These are phyloP conservation scores for Phyllotreta striolata DNA, from an alignment of 2,888 invertebrate genomes.

Conservation along the genomic window DNA sequence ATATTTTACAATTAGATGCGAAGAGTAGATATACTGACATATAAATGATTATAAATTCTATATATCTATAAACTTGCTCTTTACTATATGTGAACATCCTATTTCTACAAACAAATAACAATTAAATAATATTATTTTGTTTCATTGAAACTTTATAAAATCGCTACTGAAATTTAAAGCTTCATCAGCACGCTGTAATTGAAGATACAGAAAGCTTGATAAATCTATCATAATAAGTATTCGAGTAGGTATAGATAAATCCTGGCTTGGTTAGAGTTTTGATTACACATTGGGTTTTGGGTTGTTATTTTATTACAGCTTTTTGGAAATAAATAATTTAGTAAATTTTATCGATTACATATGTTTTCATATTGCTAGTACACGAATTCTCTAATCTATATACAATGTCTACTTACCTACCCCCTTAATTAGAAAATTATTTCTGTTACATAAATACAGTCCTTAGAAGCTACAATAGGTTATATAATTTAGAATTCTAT, in stretches of 20 bases:
- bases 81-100: too few relatives aligned
- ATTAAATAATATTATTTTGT: too few relatives aligned
- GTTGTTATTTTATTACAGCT: constrained; percentile 9
- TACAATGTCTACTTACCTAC: constrained; percentile 47
- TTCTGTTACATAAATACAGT: neutral
- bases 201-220: constrained; percentile 9
- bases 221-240: neutral
- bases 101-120: too few relatives aligned
- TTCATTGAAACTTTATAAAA: too few relatives aligned
- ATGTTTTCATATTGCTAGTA: constrained; percentile 63
- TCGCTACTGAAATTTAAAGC: constrained; percentile 47
- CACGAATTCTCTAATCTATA: constrained; percentile 60
- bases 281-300: constrained; percentile 9
- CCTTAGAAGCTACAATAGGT: too few relatives aligned
- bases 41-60: too few relatives aligned
- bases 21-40: too few relatives aligned
- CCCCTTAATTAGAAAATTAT: constrained; percentile 21
- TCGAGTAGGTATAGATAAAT: constrained; percentile 8
- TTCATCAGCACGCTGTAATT: constrained; percentile 43
- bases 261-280: constrained; percentile 2
- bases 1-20: too few relatives aligned
- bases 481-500: too few relatives aligned
- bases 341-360: constrained; percentile 19
- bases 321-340: neutral
- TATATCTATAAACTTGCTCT: too few relatives aligned